These are phyloP conservation scores for Thunnus thynnus DNA, from an alignment of 2,113 vertebrate genomes.

Conservation along the genomic window DNA sequence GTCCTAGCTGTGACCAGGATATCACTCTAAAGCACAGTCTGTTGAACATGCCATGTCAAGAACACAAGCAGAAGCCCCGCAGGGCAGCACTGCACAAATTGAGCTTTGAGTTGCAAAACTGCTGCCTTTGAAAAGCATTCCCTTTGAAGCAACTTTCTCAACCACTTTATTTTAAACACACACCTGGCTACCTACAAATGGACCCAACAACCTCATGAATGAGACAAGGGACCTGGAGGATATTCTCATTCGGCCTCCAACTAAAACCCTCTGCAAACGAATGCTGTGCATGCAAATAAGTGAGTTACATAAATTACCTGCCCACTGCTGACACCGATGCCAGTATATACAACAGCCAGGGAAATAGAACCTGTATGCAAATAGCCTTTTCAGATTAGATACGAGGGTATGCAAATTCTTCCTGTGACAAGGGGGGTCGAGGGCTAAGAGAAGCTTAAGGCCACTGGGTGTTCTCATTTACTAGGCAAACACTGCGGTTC, in stretches of 20 bases:
- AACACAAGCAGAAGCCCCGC: slow-evolving; percentile 3
- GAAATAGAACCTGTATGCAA: slow-evolving; percentile 81
- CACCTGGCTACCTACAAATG: slow-evolving; percentile 63
- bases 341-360: slow-evolving; percentile 69
- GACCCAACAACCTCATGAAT: slow-evolving; percentile 46
- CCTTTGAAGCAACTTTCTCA: slow-evolving; percentile 46
- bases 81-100: slow-evolving; percentile 1
- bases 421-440: slow-evolving; percentile 52
- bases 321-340: slow-evolving; percentile 50
- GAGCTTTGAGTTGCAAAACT: slow-evolving; percentile 17
- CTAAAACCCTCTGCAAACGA: slow-evolving; percentile 58
- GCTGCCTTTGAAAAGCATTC: slow-evolving; percentile 37
- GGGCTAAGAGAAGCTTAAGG: slow-evolving; percentile 59
- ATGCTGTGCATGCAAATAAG: slow-evolving; percentile 77
- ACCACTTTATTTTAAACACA: slow-evolving; percentile 55
- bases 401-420: slow-evolving; percentile 78
- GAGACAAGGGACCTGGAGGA: slow-evolving; percentile 46
- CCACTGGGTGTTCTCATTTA: slow-evolving; percentile 79
- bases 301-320: slow-evolving; percentile 69
- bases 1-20: background rate
- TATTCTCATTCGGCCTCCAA: slow-evolving; percentile 41
- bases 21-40: slow-evolving; percentile 11
- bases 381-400: slow-evolving; percentile 79
- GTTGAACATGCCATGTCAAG: slow-evolving; percentile 6
- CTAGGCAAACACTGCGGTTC: slow-evolving; percentile 80